Conservation (phyloP, 1,140 invertebrate species). For the Philotrypesis tridentata region DNA sequence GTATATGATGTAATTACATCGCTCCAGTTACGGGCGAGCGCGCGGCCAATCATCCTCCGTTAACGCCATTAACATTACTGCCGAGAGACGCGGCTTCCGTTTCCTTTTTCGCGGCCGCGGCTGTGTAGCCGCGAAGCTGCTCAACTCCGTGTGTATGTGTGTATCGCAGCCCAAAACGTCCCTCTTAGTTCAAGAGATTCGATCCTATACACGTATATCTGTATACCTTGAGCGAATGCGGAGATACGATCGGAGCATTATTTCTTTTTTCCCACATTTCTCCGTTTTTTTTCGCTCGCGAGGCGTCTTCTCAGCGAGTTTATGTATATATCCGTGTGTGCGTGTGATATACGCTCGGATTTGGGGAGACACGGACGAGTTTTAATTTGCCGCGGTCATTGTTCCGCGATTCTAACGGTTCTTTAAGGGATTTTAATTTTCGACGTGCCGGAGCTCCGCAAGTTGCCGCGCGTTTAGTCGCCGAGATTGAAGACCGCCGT, state of each 20-base stretch:
- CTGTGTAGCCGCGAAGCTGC: not conserved
- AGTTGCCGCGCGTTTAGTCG: no score
- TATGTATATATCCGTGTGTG: not conserved
- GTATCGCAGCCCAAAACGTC: no score
- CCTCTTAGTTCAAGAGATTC: not conserved
- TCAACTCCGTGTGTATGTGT: no score
- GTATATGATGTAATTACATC: constrained; percentile 29
- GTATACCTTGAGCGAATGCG: not conserved
- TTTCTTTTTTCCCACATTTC: constrained; percentile 13
- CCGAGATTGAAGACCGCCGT: no score
- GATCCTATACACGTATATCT: not conserved
- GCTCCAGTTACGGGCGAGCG: not conserved
- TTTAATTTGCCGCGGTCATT: constrained; percentile 14
- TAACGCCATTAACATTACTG: constrained; percentile 20
- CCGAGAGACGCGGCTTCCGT: constrained; percentile 27
- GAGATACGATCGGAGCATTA: constrained; percentile 45
- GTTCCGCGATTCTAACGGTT: constrained; percentile 8
- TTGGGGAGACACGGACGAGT: not conserved
- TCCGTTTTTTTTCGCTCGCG: not conserved
- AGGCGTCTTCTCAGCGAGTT: not conserved
- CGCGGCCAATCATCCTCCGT: constrained; percentile 31
- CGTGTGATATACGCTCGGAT: not conserved
- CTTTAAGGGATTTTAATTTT: not conserved
- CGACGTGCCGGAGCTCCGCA: no score
- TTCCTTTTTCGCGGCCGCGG: not conserved